These are phyloP conservation scores for Lucilia cuprina DNA, from an alignment of 1,140 invertebrate species.

Conservation along the genomic window DNA sequence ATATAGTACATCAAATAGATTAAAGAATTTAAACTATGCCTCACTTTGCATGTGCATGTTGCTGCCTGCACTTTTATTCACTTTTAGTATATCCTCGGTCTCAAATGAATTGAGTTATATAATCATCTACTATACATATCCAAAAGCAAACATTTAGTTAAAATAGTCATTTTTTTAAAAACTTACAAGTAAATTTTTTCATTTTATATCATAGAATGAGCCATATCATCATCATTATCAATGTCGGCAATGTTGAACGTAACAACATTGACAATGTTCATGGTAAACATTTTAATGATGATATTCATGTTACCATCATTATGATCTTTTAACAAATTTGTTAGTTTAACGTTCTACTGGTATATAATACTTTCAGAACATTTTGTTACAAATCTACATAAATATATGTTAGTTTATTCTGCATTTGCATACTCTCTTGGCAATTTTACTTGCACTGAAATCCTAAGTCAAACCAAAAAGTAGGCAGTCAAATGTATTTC, in stretches of 20 bases:
- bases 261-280: background rate
- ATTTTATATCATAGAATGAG: background rate
- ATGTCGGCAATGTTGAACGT: background rate
- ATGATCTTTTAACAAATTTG: background rate
- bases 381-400: background rate
- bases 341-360: background rate
- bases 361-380: background rate
- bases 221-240: background rate
- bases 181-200: background rate
- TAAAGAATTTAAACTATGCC: background rate
- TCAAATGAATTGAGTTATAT: conserved; percentile 8
- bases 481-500: background rate
- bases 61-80: background rate
- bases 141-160: conserved; percentile 7
- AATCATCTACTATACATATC: background rate
- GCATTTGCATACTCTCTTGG: background rate
- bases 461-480: background rate
- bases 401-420: background rate
- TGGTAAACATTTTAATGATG: background rate
- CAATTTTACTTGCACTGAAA: conserved; percentile 9
- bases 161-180: background rate
- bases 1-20: conserved; percentile 9
- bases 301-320: background rate
- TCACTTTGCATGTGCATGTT: background rate
- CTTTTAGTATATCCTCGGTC: background rate